Base-by-base conservation (phyloP, 2,888 invertebrate genomes). In the Orchestes rusci region DNA sequence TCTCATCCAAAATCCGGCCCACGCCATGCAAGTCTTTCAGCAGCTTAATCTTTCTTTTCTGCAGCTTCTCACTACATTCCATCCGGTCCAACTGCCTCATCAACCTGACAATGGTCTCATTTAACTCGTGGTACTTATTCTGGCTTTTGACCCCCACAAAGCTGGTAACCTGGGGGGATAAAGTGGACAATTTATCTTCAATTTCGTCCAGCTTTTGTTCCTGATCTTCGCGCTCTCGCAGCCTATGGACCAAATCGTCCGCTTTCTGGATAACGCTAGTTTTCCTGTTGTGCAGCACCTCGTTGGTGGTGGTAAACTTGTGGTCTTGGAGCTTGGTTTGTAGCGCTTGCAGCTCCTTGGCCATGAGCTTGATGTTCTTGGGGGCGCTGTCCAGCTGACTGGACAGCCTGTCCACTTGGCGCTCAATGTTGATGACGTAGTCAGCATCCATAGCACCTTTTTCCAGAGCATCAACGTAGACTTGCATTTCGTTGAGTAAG, bases 71-170 rank as follows among this genome's bases (percentile, higher is more conserved):
- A n/a, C n/a, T n/a, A n/a, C n/a, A n/a, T 4, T 52, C 48, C 23
- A 57, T 29, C n/a, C 53, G 48, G 20, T 59, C 55, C 34, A 59
- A 49, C 17, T 40, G 38, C 5, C 55, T 23, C 38, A 55, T 51
- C 8, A 53, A 28, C 27, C 47, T 46, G 4, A 52, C 51, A 1
- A 50, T 48, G 12, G 47, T 33, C 34, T 57, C 56, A 28, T 57
- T 56, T 3, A 59, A 31, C 38, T 54, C 44, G 16, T 53, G 47
- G 23, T 56, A 59, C 41, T 51, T 52, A 12, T 46, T 45, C 23
- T 54, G 52, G 2, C 50, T 43, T 28, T 46, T 50, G 2, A 51
- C 33, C 7, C 58, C 59, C 1, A 54, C 46, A 34, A 58, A 59
- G 10, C 40, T 33, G 8, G 42, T 27, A 5, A 59, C 50, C 48